These are phyloP conservation scores for Frieseomelitta varia DNA, from an alignment of 1,140 invertebrate genomes.

Conservation along the genomic window DNA sequence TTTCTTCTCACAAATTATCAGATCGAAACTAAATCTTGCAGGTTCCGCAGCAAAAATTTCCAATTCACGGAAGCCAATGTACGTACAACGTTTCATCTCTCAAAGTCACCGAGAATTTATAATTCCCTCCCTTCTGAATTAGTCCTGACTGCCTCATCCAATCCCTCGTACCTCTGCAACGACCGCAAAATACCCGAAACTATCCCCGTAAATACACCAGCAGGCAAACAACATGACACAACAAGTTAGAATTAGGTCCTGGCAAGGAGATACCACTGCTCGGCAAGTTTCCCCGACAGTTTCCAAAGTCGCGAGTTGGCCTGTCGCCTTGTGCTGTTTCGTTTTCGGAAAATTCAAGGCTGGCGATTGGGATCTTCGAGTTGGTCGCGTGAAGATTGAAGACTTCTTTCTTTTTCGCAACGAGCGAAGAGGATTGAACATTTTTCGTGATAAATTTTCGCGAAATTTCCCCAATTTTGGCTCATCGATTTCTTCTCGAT, in stretches of 20 bases:
- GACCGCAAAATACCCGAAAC: no score
- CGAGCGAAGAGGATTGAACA: no score
- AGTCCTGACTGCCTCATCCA: neutral
- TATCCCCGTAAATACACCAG: neutral
- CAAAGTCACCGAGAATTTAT: neutral
- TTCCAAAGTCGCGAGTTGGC: neutral
- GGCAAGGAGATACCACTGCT: neutral
- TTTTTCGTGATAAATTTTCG: no score
- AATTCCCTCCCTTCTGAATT: neutral
- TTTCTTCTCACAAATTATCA: no score
- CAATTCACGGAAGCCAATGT: no score
- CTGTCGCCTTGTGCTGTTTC: neutral
- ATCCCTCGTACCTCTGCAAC: neutral
- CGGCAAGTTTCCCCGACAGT: neutral
- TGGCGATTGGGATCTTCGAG: neutral
- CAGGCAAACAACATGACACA: neutral
- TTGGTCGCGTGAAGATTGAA: neutral
- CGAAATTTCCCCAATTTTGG: no score
- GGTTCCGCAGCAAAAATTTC: no score
- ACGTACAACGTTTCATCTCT: neutral
- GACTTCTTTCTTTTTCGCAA: no score
- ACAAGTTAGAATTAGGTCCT: neutral
- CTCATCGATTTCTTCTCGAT: no score
- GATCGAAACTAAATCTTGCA: no score
- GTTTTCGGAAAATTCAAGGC: conserved; percentile 17